phyloP scores from a whole-genome alignment of 2,888 invertebrate species.

The Mythimna albipuncta region DNA sequence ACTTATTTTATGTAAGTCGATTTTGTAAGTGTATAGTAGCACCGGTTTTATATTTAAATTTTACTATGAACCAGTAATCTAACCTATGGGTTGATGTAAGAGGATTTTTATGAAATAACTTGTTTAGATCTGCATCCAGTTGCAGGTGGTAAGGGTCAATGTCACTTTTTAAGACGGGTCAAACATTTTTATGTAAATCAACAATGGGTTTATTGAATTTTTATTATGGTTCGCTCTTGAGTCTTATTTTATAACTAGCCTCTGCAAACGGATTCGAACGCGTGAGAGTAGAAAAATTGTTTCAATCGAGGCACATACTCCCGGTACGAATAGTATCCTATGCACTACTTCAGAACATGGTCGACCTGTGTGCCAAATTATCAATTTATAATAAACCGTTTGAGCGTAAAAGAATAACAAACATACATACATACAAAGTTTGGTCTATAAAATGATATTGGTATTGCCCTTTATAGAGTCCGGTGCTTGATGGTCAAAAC shows the following conservation, averaged over 20 bases:
- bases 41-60: not conserved
- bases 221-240: not conserved
- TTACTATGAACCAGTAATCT: conserved; percentile 8
- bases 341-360: too few relatives aligned
- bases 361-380: too few relatives aligned
- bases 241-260: not conserved
- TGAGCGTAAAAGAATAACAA: too few relatives aligned
- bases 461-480: too few relatives aligned
- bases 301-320: too few relatives aligned
- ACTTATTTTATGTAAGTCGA: conserved; percentile 50
- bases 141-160: not conserved
- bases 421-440: too few relatives aligned
- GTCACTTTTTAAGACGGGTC: not conserved
- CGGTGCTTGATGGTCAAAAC: not conserved
- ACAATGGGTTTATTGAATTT: not conserved
- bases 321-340: too few relatives aligned
- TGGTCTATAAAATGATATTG: too few relatives aligned
- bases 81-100: conserved; percentile 4
- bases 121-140: not conserved
- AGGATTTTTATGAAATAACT: conserved; percentile 33
- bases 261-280: too few relatives aligned
- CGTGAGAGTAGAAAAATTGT: not conserved
- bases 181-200: not conserved
- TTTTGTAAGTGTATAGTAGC: conserved; percentile 46
- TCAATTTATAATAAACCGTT: too few relatives aligned